These are phyloP conservation scores for Pherbina coryleti DNA, from an alignment of 2,888 invertebrate species.

Conservation along the genomic window DNA sequence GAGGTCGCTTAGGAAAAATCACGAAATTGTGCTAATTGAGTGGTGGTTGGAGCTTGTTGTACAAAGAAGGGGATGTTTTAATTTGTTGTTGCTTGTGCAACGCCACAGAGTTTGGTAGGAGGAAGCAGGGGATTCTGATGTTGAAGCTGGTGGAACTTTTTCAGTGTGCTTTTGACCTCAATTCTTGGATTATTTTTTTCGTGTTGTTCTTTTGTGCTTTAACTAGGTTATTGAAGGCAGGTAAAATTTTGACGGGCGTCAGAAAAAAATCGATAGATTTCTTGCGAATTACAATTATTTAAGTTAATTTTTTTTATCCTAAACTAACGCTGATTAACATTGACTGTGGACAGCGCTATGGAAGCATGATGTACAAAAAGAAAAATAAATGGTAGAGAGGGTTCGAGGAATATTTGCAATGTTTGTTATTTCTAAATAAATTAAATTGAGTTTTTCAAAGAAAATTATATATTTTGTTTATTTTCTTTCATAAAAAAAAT, in stretches of 20 bases:
- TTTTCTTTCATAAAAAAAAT: too few species aligned
- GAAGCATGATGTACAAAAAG: too few species aligned
- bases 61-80: background rate
- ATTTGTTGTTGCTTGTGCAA: background rate
- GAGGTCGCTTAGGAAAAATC: background rate
- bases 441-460: too few species aligned
- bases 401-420: too few species aligned
- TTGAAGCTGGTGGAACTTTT: background rate
- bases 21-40: background rate
- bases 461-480: too few species aligned
- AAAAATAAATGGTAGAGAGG: too few species aligned
- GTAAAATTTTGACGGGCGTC: background rate
- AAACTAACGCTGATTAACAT: background rate
- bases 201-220: background rate
- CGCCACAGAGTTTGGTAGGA: background rate
- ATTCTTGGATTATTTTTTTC: background rate
- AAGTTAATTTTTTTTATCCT: background rate
- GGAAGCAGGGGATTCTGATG: too few species aligned
- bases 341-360: background rate
- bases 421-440: too few species aligned
- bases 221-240: background rate
- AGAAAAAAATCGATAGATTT: background rate
- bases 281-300: background rate
- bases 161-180: background rate
- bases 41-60: background rate